Evolutionary conservation across 1,140 invertebrate species (phyloP), one percentile per base, ranked within the genome.

Genomic region (Piezodorus guildinii): DNA sequence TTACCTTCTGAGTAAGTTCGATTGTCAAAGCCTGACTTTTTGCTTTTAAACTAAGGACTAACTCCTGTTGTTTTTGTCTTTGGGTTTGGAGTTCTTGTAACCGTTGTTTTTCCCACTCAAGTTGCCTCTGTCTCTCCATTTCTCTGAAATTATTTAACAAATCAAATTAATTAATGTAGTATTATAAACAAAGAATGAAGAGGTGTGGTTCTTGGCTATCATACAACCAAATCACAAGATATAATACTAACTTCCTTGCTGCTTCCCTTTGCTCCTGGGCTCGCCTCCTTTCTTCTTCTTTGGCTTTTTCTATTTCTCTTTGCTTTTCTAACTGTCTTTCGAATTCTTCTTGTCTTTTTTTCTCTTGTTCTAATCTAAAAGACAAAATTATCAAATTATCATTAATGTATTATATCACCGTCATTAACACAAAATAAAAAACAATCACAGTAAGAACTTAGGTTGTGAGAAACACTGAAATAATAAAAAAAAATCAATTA

Each of bases 21-120:
- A 89, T 88, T 0, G 83, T 85, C 3, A 98, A 77, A 59, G 85
- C 85, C 72, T 93, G 89, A 75, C 93, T 93, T 70, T 89, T 87
- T 4, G 90, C 88, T 77, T 97, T 94, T 2, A 98, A 77, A 71
- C 89, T 87, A 3, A 95, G 78, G 0, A 97, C 86, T 67, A 85
- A 85, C 71, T 92, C 90, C 73, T 93, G 90, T 71, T 95, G 91
- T 63, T 88, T 84, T 68, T 93, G 87, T 62, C 90, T 79, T 70
- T 94, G 85, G 52, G 84, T 79, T 74, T 93, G 85, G 62, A 95
- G 77, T 74, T 95, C 91, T 63, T 90, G 83, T 44, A 87, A 84
- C 71, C 94, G 84, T 72, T 96, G 91, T 72, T 88, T 90, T 75
- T 98, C 96, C 93, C 94, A 96, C 77, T 98, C 95, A 65, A 94